These are phyloP conservation scores for Tapera naevia DNA, from an alignment of 2,797 vertebrate genomes.

Conservation along the genomic window DNA sequence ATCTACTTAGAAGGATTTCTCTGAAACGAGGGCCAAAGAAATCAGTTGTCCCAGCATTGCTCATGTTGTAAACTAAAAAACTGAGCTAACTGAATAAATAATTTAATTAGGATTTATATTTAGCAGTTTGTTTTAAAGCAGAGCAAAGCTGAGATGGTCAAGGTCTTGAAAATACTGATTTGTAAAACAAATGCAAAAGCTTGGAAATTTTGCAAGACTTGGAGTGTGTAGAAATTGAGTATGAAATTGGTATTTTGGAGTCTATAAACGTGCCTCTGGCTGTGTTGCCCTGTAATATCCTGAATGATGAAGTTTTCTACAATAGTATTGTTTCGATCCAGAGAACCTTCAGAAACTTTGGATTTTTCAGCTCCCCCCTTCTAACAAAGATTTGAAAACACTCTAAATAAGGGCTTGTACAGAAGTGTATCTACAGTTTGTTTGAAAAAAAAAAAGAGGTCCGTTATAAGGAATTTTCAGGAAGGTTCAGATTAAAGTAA, in stretches of 20 bases:
- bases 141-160: neutral
- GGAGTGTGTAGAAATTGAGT: neutral
- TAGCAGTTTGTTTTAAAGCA: slow-evolving; percentile 1
- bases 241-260: neutral
- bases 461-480: neutral
- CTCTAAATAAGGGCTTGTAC: neutral
- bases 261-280: neutral
- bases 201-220: neutral
- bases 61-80: neutral
- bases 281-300: neutral
- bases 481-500: neutral
- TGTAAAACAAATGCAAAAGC: neutral
- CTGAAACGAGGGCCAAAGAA: neutral
- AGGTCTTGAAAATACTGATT: neutral
- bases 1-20: neutral
- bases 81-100: neutral
- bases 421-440: neutral
- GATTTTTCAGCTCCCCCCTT: neutral
- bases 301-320: neutral
- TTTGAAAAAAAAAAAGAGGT: neutral
- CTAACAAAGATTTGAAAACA: neutral
- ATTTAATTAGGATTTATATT: neutral
- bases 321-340: neutral
- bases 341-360: neutral
- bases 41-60: neutral